Evolutionary conservation across 2,888 invertebrate genomes (phyloP).

Genomic region (Agrochola lychnidis): DNA sequence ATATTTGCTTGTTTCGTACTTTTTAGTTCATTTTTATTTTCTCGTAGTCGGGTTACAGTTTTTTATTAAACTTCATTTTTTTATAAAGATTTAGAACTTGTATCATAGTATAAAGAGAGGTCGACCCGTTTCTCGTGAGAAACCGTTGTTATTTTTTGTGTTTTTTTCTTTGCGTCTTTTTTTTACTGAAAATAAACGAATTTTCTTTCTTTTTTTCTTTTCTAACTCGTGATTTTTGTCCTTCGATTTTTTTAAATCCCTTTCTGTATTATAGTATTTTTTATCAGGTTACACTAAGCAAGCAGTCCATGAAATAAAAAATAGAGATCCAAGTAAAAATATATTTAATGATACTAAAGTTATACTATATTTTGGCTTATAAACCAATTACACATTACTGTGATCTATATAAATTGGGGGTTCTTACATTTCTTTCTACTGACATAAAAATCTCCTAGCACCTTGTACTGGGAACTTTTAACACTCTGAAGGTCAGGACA

Average conservation of each 20-base stretch:
- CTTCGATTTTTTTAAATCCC: background rate
- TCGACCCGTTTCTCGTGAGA: too few relatives aligned
- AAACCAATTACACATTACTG: slow-evolving; percentile 71
- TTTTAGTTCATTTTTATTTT: too few relatives aligned
- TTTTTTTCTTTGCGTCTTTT: background rate
- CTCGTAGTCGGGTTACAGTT: too few relatives aligned
- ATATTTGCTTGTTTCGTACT: too few relatives aligned
- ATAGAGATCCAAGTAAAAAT: slow-evolving; percentile 79
- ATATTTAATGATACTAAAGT: slow-evolving; percentile 80
- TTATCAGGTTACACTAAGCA: background rate
- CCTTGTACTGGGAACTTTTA: slow-evolving; percentile 71
- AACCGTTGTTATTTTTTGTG: too few relatives aligned
- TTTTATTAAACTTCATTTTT: too few relatives aligned
- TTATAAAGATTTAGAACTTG: background rate
- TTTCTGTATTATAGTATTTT: background rate
- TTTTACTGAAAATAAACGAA: background rate
- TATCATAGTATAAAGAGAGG: too few relatives aligned
- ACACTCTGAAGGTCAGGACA: slow-evolving; percentile 21
- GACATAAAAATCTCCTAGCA: slow-evolving; percentile 73
- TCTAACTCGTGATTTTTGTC: background rate
- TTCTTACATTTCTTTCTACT: slow-evolving; percentile 67
- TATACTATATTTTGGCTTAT: slow-evolving; percentile 77
- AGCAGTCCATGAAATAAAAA: slow-evolving; percentile 35
- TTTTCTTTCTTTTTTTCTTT: background rate
- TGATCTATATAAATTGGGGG: slow-evolving; percentile 71